phyloP scores from a whole-genome alignment of 2,113 vertebrate species.

The Glaucomys volans region DNA sequence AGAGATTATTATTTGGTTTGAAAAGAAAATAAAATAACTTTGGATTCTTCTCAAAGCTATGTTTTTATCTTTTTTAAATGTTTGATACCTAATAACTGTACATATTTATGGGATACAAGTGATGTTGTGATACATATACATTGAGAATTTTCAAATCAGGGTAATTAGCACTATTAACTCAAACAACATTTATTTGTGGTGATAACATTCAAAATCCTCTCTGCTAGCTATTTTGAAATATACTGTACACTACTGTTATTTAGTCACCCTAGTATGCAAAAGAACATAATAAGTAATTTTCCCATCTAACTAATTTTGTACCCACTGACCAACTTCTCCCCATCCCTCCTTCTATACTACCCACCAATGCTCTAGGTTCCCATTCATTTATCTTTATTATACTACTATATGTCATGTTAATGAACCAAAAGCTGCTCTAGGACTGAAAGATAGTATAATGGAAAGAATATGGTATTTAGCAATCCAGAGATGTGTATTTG shows the following conservation, averaged over 20 bases:
- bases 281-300: background rate
- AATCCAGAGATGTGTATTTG: background rate
- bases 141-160: background rate
- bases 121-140: background rate
- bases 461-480: background rate
- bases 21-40: conserved; percentile 3
- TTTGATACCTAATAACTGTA: background rate
- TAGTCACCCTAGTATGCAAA: background rate
- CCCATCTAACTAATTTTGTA: background rate
- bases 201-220: background rate
- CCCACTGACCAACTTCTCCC: background rate
- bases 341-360: background rate
- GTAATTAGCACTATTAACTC: background rate
- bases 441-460: background rate
- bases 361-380: background rate
- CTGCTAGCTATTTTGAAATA: background rate
- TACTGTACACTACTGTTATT: background rate
- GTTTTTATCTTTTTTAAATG: background rate
- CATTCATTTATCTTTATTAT: conserved; percentile 2
- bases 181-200: background rate
- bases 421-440: background rate
- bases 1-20: conserved; percentile 12
- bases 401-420: background rate
- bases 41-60: conserved; percentile 29
- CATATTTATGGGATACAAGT: background rate